These are phyloP conservation scores for Asobara japonica DNA, from an alignment of 1,140 invertebrate genomes.

Conservation along the genomic window DNA sequence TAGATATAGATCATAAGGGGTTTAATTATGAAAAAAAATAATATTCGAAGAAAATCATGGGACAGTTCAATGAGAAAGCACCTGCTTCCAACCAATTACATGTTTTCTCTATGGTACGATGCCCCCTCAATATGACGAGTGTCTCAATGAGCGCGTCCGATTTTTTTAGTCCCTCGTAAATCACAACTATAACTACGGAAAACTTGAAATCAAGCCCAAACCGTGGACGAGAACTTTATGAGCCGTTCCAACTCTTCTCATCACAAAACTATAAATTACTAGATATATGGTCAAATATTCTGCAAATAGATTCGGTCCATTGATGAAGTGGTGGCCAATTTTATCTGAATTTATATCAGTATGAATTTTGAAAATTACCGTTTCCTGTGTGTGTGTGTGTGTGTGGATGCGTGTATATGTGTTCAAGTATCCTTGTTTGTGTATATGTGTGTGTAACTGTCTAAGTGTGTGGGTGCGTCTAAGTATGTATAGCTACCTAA, in stretches of 20 bases:
- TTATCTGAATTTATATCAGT: not conserved
- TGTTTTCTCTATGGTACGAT: not conserved
- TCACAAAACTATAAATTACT: not conserved
- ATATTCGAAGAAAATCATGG: too few species aligned
- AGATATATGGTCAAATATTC: not conserved
- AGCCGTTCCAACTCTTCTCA: not conserved
- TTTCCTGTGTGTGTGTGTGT: too few species aligned
- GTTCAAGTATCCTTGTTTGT: too few species aligned
- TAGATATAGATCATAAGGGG: too few species aligned
- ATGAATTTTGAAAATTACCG: not conserved
- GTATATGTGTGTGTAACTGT: too few species aligned
- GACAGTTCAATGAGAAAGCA: too few species aligned
- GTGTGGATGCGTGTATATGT: too few species aligned
- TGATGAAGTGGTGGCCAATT: not conserved
- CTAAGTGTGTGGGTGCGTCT: too few species aligned
- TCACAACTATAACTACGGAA: conserved; percentile 19
- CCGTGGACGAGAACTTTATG: conserved; percentile 22
- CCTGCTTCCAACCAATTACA: too few species aligned
- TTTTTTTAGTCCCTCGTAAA: conserved; percentile 19
- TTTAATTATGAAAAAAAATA: too few species aligned
- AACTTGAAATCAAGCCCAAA: conserved; percentile 28
- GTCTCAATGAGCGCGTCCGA: not conserved
- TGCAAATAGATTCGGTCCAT: not conserved
- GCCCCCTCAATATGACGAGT: not conserved
- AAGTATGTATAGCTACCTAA: too few species aligned